These are phyloP conservation scores for Holothuria scabra DNA, from an alignment of 53 echinoderm and acorn worm genomes.

Conservation along the genomic window DNA sequence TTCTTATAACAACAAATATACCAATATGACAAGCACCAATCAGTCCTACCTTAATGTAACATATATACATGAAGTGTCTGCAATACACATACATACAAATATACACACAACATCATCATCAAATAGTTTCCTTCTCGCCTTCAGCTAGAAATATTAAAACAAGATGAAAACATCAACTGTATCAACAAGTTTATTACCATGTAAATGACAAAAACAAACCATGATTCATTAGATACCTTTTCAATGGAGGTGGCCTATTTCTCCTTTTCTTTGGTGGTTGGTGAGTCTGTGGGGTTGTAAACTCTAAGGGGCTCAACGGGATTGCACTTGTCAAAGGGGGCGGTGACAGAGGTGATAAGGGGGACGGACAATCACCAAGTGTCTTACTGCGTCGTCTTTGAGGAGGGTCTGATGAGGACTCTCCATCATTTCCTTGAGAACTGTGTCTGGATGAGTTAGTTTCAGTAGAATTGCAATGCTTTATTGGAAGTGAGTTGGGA, in stretches of 20 bases:
- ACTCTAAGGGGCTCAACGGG: constrained; percentile 11
- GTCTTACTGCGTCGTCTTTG: constrained; percentile 31
- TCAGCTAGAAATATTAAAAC: too few species aligned
- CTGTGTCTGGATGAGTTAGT: background rate
- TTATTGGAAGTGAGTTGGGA: constrained; percentile 2
- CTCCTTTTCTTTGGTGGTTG: constrained; percentile 1
- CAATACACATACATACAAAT: too few species aligned
- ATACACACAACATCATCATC: too few species aligned
- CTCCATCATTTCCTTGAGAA: background rate
- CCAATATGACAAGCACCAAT: too few species aligned
- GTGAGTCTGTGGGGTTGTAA: constrained; percentile 4
- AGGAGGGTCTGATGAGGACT: background rate
- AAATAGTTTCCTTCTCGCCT: too few species aligned
- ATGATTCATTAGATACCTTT: background rate
- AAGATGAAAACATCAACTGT: too few species aligned
- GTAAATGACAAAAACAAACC: too few species aligned
- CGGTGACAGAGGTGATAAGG: constrained; percentile 30
- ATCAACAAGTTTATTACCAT: too few species aligned
- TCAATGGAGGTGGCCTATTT: constrained; percentile 37
- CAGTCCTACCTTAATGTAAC: too few species aligned
- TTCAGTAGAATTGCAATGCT: too few species aligned
- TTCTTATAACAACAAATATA: too few species aligned
- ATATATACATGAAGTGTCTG: too few species aligned
- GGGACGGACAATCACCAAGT: constrained; percentile 40
- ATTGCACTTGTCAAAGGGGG: constrained; percentile 23